phyloP scores from a whole-genome alignment of 1,140 invertebrate species.

The Cherax quadricarinatus region DNA sequence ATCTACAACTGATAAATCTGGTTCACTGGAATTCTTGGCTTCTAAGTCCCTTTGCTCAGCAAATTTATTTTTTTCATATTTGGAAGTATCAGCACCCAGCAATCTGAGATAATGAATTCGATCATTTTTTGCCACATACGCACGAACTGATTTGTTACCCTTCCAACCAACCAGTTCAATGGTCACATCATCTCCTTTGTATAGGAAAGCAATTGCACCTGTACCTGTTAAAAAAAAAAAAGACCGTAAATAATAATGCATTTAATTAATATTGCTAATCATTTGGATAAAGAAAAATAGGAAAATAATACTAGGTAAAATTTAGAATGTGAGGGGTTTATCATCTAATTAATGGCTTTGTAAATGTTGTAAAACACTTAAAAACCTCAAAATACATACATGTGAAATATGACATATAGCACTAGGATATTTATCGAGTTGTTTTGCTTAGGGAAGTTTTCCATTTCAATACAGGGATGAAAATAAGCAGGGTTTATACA shows the following conservation, averaged over 20 bases:
- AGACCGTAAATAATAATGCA: neutral
- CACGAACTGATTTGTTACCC: slow-evolving; percentile 89
- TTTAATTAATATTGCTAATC: neutral
- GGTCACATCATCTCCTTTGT: slow-evolving; percentile 67
- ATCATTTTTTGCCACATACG: slow-evolving; percentile 89
- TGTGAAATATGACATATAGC: too few species aligned
- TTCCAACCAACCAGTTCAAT: slow-evolving; percentile 92
- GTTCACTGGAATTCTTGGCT: slow-evolving; percentile 8
- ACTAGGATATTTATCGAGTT: too few species aligned
- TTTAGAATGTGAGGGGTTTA: neutral
- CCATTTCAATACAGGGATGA: too few species aligned
- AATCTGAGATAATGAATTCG: slow-evolving; percentile 90
- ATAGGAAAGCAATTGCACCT: slow-evolving; percentile 74
- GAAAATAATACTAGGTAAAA: slow-evolving; percentile 77
- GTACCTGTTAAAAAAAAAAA: slow-evolving; percentile 81
- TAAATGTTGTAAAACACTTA: neutral
- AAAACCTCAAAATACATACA: neutral
- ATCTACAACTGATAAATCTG: neutral
- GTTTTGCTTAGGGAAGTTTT: too few species aligned
- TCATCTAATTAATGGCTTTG: neutral
- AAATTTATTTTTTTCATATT: slow-evolving; percentile 74
- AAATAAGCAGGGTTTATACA: too few species aligned
- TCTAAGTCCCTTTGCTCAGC: slow-evolving; percentile 36
- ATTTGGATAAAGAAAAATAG: slow-evolving; percentile 83
- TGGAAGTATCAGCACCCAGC: slow-evolving; percentile 81